Base-by-base conservation (phyloP, 1,140 invertebrate genomes). In the Adelges cooleyi region DNA sequence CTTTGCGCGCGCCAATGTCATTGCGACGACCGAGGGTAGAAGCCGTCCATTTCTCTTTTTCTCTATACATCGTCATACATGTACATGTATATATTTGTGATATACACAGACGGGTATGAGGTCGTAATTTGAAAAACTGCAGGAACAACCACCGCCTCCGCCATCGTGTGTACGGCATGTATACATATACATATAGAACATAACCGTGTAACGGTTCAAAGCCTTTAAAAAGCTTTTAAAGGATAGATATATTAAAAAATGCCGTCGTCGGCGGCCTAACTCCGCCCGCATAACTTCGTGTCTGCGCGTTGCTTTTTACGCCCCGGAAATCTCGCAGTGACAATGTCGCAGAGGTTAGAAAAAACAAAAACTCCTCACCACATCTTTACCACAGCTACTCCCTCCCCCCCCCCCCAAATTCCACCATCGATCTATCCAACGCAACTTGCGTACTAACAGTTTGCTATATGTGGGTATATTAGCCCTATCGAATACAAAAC, bases 91-190 rank as follows among this genome's bases (percentile, higher is more conserved):
- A 33, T 13, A 23, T 22, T 13, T 22, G n/a, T n/a, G n/a, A n/a
- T n/a, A n/a, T 33, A 33, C 11, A 33, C 11, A 11, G 11, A 6
- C 22, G 36, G 11, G 17, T 1, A 25, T 25, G 25, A 11, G 42
- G 56, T 48, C 56, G 56, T 62, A 62, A 62, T 62, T 62, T 62
- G 56, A 62, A 62, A 59, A 62, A 62, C 56, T 62, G 42, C 56
- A 17, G 38, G 54, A 59, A 25, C 42, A 13, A 38, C 18, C 17
- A 29, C 54, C 17, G 29, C 36, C 13, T 53, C 13, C 25, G 18
- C 29, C 25, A 29, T n/a, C n/a, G n/a, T 13, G 40, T 46, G 17
- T 56, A 42, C 15, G 8, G 22, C 23, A 42, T 40, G 11, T 52
- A 36, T 52, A 52, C 36, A 52, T 52, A 52, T 18, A 20, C 36